Evolutionary conservation across 2,888 invertebrate genomes (phyloP), one percentile per base, ranked within the genome.

Genomic region (Drosophila anomalata): DNA sequence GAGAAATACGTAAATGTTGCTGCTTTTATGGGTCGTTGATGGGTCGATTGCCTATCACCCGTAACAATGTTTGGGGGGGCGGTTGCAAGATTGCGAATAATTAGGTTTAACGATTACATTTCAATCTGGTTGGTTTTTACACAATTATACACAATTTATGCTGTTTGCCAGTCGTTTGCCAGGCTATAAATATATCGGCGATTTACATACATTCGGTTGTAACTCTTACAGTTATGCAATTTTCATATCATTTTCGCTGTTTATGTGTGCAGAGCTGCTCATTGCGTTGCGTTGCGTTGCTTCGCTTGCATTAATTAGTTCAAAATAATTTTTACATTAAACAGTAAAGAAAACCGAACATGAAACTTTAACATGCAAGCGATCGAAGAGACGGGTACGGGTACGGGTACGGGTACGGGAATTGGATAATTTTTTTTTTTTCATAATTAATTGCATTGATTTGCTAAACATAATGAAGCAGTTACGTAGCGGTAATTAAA

Each of bases 311-410:
- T 61, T 44, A 50, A 51, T 63, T 52, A 41, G 58, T 61, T 70
- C 39, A 63, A 86, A 76, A 76, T 76, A 56, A 81, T 86, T 80
- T 80, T 83, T 86, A 86, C 83, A 80, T 68, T 68, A 59, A 48
- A 85, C 79, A 77, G 77, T 67, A 59, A 75, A 67, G 75, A 73
- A 75, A 85, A 75, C 50, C 79, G 76, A 77, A 55, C 59, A 55
- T 60, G 41, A 72, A 73, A 73, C 44, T 57, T 41, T 11, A 68
- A 62, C 73, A 68, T 71, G 75, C 78, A 60, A 73, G 20, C 22
- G 17, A 46, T 54, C 24, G 31, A 47, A 14, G 26, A 8, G 31
- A 66, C 74, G 52, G 59, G 24, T 65, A 58, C 44, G 69, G 44
- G 20, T 24, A 24, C 22, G 22, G 44, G 20, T 24, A 24, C 22